Evolutionary conservation across 2,888 invertebrate species (phyloP), one percentile per base, ranked within the genome.

Genomic region (Apodemia hepburni): DNA sequence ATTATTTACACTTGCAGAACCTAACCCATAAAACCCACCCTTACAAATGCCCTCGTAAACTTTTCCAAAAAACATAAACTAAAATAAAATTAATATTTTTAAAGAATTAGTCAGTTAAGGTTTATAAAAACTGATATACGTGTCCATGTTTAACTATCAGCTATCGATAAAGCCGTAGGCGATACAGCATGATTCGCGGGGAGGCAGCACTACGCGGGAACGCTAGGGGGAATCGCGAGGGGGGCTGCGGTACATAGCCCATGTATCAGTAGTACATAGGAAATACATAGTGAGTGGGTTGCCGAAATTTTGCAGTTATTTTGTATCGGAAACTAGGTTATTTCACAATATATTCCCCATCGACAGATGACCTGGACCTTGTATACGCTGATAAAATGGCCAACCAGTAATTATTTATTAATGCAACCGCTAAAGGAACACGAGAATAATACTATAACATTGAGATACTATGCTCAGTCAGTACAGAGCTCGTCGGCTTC

Each of bases 271-370:
- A 64, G 67, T 81, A 86, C 80, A 86, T 85, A 73, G 70, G 83
- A 80, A 80, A 81, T 78, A 86, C 75, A 85, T 86, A 86, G 73
- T 33, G 58, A 58, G 72, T 77, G 80, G 71, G 80, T 79, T 79
- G 85, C 89, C 89, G 88, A 91, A 88, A 90, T 84, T 89, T 90
- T 87, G 88, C 87, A 87, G 88, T 85, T 89, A 90, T 90, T 89
- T 86, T 86, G 87, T 85, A 85, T 84, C 82, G 85, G 82, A 90
- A 90, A 89, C 89, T 91, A 89, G 90, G 90, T 90, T 91, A 90
- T 87, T 80, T 82, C 73, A 73, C 83, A 82, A 87, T 87, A 87
- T 85, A 85, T 84, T 77, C 77, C 74, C 72, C 68, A 71, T 68
- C 73, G 70, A 68, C 69, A 70, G 71, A 70, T 69, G 67, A 68